Evolutionary conservation across 2,888 invertebrate genomes (phyloP).

Genomic region (Synergus umbraculus): DNA sequence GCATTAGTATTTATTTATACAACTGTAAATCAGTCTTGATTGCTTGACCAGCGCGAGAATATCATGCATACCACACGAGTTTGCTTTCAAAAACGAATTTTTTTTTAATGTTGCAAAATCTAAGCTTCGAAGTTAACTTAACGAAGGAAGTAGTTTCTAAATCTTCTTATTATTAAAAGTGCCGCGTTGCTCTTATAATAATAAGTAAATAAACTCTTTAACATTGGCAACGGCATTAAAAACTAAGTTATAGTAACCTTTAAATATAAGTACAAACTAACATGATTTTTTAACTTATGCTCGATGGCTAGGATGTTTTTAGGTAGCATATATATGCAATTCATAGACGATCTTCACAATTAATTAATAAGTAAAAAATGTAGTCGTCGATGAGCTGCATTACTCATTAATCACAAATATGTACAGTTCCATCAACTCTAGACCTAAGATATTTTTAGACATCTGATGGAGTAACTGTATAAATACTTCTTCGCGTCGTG

Average conservation of each 20-base stretch:
- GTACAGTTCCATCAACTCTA: background rate
- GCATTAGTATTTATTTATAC: background rate
- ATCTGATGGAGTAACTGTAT: background rate
- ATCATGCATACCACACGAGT: constrained; percentile 6
- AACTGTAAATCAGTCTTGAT: constrained; percentile 26
- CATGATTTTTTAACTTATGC: background rate
- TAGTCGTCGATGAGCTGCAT: background rate
- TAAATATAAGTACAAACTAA: background rate
- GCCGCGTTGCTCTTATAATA: background rate
- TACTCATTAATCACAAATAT: constrained; percentile 4
- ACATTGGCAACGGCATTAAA: background rate
- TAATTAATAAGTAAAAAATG: background rate
- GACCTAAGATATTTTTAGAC: background rate
- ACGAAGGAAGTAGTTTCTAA: background rate
- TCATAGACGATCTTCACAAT: background rate
- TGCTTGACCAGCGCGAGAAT: background rate
- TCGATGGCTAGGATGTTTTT: background rate
- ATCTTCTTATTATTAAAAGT: background rate
- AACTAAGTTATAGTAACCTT: background rate
- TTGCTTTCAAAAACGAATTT: background rate
- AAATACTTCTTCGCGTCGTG: background rate
- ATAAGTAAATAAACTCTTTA: background rate
- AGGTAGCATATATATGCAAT: background rate
- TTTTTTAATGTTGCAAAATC: background rate
- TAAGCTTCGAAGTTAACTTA: background rate